These are phyloP conservation scores for Eulemur macaco DNA, from an alignment of 2,113 vertebrate genomes.

Conservation along the genomic window DNA sequence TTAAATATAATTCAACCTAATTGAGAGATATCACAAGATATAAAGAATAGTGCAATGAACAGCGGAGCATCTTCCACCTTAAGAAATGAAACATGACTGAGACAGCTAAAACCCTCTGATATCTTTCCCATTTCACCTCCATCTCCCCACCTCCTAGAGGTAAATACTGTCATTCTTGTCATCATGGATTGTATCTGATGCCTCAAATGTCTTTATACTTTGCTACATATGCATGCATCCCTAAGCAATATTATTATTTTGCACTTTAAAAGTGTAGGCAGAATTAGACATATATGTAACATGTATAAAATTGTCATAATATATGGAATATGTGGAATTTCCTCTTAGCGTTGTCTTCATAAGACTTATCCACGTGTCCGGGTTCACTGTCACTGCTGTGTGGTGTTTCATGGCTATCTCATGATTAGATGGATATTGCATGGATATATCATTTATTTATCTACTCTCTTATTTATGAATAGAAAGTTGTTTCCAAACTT, in stretches of 20 bases:
- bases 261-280: neutral
- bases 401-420: neutral
- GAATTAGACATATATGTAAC: neutral
- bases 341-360: neutral
- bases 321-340: neutral
- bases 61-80: neutral
- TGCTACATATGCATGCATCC: neutral
- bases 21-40: neutral
- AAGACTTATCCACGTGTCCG: neutral
- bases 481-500: neutral
- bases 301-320: neutral
- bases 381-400: neutral
- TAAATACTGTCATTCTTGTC: neutral
- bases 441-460: neutral
- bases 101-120: neutral
- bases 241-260: neutral
- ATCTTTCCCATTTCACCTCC: neutral
- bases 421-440: neutral
- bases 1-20: neutral
- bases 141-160: neutral
- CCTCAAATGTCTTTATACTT: neutral
- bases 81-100: neutral
- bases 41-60: neutral
- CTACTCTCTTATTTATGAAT: neutral
- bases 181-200: neutral